These are phyloP conservation scores for Dascillus cervinus DNA, from an alignment of 2,888 invertebrate genomes.

Conservation along the genomic window DNA sequence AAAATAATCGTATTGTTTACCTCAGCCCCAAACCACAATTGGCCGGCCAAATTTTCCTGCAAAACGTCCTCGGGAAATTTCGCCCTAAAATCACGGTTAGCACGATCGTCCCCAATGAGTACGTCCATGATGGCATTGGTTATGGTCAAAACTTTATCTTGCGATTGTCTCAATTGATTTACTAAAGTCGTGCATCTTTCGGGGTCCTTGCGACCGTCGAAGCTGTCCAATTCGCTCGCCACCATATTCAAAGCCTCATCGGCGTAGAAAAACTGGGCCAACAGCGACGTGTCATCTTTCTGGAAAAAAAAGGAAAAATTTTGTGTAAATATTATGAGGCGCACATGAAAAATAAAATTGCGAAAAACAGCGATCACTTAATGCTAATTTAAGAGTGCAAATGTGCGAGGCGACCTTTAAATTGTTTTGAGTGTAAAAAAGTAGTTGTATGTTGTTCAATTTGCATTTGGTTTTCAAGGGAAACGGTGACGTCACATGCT, in stretches of 20 bases:
- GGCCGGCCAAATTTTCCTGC: slow-evolving; percentile 96
- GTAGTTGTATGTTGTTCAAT: slow-evolving; percentile 8
- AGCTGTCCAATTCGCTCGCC: slow-evolving; percentile 94
- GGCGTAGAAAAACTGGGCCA: slow-evolving; percentile 96
- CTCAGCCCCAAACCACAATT: slow-evolving; percentile 99
- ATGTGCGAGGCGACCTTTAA: too few relatives aligned
- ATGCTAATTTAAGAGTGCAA: too few relatives aligned
- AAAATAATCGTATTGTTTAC: too few relatives aligned
- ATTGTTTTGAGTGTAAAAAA: too few relatives aligned
- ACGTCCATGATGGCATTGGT: slow-evolving; percentile 95
- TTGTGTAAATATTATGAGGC: too few relatives aligned
- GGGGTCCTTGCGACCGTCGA: slow-evolving; percentile 98
- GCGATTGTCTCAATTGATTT: slow-evolving; percentile 88
- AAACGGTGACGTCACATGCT: slow-evolving; percentile 7
- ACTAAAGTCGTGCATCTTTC: slow-evolving; percentile 93
- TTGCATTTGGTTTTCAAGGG: too few relatives aligned
- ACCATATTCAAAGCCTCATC: slow-evolving; percentile 94
- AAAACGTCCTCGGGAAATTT: slow-evolving; percentile 99
- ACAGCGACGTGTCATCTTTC: slow-evolving; percentile 86
- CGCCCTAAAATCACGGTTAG: slow-evolving; percentile 89
- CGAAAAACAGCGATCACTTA: too few relatives aligned
- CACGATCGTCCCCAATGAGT: slow-evolving; percentile 74
- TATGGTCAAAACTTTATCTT: slow-evolving; percentile 84
- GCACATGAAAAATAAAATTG: too few relatives aligned
- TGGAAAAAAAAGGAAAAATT: slow-evolving; percentile 41